Conservation (phyloP, 1,140 invertebrate genomes). For the Drosophila pectinifera region DNA sequence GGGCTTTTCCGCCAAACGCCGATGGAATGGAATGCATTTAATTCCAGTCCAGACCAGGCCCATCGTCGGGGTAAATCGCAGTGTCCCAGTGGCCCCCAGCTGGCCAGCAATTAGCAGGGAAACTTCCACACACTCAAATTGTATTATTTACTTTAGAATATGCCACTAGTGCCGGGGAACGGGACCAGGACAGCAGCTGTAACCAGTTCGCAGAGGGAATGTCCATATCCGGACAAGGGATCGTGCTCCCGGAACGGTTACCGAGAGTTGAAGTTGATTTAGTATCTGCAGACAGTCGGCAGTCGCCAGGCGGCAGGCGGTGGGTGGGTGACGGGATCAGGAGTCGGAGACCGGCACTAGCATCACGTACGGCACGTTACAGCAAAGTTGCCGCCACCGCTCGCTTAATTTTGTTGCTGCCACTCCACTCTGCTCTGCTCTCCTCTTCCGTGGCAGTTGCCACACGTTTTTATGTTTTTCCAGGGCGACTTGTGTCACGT, state of each 20-base stretch:
- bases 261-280: slow-evolving; percentile 74
- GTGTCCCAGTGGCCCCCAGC: background rate
- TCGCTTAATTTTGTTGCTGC: slow-evolving; percentile 65
- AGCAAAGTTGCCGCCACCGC: slow-evolving; percentile 67
- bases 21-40: background rate
- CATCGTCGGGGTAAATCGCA: too few species aligned
- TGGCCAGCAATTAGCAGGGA: slow-evolving; percentile 17
- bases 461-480: slow-evolving; percentile 60
- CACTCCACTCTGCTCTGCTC: too few species aligned
- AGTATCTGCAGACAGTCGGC: slow-evolving; percentile 79
- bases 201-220: background rate
- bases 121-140: background rate
- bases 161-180: too few species aligned
- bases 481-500: slow-evolving; percentile 56
- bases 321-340: slow-evolving; percentile 9
- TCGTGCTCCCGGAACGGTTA: slow-evolving; percentile 50
- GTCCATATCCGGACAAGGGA: slow-evolving; percentile 19
- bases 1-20: background rate
- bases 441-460: background rate
- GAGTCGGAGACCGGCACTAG: slow-evolving; percentile 9
- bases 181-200: slow-evolving; percentile 2
- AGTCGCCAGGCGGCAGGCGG: slow-evolving; percentile 48
- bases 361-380: slow-evolving; percentile 73
- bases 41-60: too few species aligned
- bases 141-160: slow-evolving; percentile 18